phyloP scores from a whole-genome alignment of 2,888 invertebrate species.

The Andrena flavipes region DNA sequence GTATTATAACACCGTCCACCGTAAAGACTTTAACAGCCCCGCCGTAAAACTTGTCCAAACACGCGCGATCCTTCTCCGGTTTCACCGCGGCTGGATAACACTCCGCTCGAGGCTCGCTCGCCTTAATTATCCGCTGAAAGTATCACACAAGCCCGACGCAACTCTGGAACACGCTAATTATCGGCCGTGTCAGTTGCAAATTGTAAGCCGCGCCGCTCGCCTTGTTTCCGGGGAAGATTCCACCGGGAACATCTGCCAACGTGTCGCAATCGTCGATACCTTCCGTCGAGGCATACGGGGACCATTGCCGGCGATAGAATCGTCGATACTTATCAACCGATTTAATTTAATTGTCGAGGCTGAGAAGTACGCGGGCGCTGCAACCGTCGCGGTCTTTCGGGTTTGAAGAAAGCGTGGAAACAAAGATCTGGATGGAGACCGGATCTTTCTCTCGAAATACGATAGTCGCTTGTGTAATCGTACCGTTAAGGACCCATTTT shows the following conservation, averaged over 20 bases:
- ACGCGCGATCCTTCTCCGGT: neutral
- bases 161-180: constrained; percentile 2
- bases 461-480: no score
- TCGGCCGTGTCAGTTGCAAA: constrained; percentile 16
- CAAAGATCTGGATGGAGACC: no score
- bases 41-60: constrained; percentile 7
- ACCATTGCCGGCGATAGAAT: neutral
- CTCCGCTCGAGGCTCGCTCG: neutral
- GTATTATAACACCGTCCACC: constrained; percentile 7
- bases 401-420: no score
- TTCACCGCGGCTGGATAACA: neutral
- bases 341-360: neutral
- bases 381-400: no score
- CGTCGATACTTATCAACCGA: neutral
- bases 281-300: neutral
- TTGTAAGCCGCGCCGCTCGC: neutral
- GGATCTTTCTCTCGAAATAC: no score
- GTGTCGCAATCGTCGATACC: neutral
- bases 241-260: constrained; percentile 14
- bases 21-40: constrained; percentile 14
- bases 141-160: neutral
- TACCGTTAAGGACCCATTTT: no score
- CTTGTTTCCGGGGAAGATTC: constrained; percentile 6
- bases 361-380: no score
- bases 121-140: constrained; percentile 15